A percentile compares a stretch with the other conserved stretches of the same genome.
Evolutionary conservation across 1,140 invertebrate genomes (phyloP).

Genomic region (Sogatella furcifera): DNA sequence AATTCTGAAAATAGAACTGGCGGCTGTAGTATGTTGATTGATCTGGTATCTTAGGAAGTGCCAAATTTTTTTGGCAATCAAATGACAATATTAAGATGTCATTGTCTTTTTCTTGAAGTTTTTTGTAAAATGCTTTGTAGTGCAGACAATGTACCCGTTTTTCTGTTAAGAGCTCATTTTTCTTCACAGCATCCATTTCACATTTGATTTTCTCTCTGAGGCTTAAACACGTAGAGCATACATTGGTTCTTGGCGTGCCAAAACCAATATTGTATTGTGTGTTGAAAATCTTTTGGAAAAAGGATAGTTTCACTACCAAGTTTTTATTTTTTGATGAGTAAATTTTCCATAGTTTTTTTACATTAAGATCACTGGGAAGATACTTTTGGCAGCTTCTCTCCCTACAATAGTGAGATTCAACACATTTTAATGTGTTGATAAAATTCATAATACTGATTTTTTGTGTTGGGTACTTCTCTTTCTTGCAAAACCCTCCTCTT

Average conservation of each 20-base stretch:
- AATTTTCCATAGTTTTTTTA: not conserved
- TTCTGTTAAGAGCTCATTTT: not conserved
- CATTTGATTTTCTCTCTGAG: not conserved
- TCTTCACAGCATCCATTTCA: not conserved
- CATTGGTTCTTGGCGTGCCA: not conserved
- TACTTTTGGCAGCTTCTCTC: not conserved
- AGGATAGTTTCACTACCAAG: not conserved
- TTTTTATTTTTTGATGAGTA: not conserved
- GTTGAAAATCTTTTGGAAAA: not conserved
- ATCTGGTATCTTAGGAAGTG: conserved; percentile 26
- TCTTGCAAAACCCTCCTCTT: too few relatives aligned
- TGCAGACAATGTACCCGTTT: not conserved
- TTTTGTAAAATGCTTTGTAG: not conserved
- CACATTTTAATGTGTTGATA: too few relatives aligned
- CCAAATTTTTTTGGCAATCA: conserved; percentile 33
- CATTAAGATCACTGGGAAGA: not conserved
- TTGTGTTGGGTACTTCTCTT: too few relatives aligned
- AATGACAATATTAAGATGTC: conserved; percentile 19
- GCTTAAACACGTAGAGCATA: not conserved
- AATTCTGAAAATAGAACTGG: conserved; percentile 31
- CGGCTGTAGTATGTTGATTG: conserved; percentile 29
- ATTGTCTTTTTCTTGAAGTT: not conserved
- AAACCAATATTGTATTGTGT: not conserved
- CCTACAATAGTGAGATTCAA: not conserved
- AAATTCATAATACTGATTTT: too few relatives aligned